Evolutionary conservation across 2,888 invertebrate genomes (phyloP), one percentile per base, ranked within the genome.

Genomic region (Sinohyriopsis cumingii): DNA sequence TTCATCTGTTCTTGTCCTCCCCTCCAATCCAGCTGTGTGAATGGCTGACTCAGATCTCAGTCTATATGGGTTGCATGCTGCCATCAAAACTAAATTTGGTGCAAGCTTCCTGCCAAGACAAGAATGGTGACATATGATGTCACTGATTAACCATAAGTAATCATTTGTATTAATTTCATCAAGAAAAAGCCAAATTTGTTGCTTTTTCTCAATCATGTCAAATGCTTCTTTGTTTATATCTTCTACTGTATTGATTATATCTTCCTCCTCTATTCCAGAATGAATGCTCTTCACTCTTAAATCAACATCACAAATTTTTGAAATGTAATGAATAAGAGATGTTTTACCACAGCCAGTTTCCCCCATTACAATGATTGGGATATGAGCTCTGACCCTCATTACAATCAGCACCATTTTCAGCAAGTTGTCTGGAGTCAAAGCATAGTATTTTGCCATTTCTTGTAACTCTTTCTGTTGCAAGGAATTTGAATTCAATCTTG

Each of bases 281-380:
- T 83, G 83, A n/a, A 83, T 80, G 64, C 78, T 82, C 24, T 80
- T 24, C 0, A 82, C 74, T 20, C 73, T 68, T 55, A 83, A 78
- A 0, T 73, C 53, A 1, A 80, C 75, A 61, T 73, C 81, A 71
- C 77, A 79, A 18, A 81, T 71, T 24, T 59, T 61, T 4, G 83
- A 77, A 5, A 83, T 73, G 64, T 76, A 83, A 24, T 76, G 68
- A 20, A 84, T 77, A 0, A 84, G 73, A 12, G 82, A 82, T 18
- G 84, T 84, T 72, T 84, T 84, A 15, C 84, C 84, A 77, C 84
- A 84, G 2, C 84, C 84, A 3, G 84, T 84, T 71, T 84, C 84
- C 19, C 84, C 83, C 84, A 84, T 84, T 3, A 84, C 74, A 18
- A 84, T 64, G 5, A 84, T 78, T 55, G 84, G 84, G 7, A 83